These are phyloP conservation scores for Micropterix aruncella DNA, from an alignment of 2,888 invertebrate species.

Conservation along the genomic window DNA sequence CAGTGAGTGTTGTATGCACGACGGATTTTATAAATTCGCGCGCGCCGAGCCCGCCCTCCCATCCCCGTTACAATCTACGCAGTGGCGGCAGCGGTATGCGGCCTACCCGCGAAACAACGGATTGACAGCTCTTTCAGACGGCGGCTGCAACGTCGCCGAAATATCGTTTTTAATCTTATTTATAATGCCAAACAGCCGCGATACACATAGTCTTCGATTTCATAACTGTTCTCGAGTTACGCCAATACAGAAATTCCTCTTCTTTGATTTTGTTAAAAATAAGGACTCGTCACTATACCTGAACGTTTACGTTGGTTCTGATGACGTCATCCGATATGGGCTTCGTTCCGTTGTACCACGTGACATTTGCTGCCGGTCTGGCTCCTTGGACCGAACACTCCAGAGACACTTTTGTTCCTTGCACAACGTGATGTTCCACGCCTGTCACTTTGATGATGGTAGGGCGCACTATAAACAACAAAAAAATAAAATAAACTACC, in stretches of 20 bases:
- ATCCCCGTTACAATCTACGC: too few relatives aligned
- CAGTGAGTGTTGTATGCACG: too few relatives aligned
- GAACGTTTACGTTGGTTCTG: not conserved
- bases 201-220: too few relatives aligned
- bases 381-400: constrained; percentile 68
- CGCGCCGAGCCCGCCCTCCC: too few relatives aligned
- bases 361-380: constrained; percentile 67
- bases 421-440: constrained; percentile 63
- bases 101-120: too few relatives aligned
- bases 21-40: too few relatives aligned
- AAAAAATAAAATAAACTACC: too few relatives aligned
- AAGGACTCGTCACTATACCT: not conserved
- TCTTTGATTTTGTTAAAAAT: not conserved
- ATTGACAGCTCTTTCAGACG: too few relatives aligned
- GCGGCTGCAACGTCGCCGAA: too few relatives aligned
- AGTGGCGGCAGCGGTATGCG: too few relatives aligned
- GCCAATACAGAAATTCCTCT: not conserved
- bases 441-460: constrained; percentile 62
- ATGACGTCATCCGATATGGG: not conserved
- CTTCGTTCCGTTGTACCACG: constrained; percentile 71
- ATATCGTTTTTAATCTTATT: too few relatives aligned
- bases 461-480: constrained; percentile 56
- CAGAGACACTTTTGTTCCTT: constrained; percentile 66
- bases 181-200: too few relatives aligned
- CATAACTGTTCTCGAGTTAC: not conserved